These are phyloP conservation scores for Lottia gigantea DNA, from an alignment of 2,888 invertebrate genomes.

Conservation along the genomic window DNA sequence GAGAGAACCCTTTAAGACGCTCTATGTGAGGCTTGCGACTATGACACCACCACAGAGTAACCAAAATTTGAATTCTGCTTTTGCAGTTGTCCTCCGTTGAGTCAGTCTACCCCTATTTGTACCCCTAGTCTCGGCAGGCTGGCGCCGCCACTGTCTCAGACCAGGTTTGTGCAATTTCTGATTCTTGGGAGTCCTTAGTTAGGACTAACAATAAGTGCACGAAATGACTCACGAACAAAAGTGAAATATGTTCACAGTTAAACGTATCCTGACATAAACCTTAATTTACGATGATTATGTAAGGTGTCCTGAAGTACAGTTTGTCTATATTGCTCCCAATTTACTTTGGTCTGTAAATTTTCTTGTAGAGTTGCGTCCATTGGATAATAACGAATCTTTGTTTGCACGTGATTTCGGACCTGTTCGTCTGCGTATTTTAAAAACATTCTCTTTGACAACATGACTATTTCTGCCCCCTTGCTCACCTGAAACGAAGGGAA, in stretches of 20 bases:
- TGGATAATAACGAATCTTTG: conserved; percentile 47
- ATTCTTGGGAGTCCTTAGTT: no score
- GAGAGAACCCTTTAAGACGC: no score
- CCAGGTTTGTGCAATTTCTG: no score
- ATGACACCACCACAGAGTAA: no score
- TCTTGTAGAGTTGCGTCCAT: conserved; percentile 43
- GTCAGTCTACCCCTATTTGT: no score
- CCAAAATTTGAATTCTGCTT: no score
- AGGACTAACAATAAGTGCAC: no score
- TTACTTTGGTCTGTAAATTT: conserved; percentile 47
- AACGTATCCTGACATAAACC: background rate
- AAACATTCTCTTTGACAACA: conserved; percentile 54
- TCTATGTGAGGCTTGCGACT: no score
- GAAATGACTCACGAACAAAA: no score
- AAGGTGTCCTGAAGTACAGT: conserved; percentile 23
- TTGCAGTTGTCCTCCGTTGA: no score
- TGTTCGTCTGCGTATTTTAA: conserved; percentile 47
- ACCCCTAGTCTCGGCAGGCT: no score
- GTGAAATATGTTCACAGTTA: background rate
- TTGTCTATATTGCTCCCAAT: conserved; percentile 48
- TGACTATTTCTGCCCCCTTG: conserved; percentile 56
- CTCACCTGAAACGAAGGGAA: conserved; percentile 37
- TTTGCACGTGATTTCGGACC: conserved; percentile 37
- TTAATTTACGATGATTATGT: background rate
- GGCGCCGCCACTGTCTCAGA: no score